Evolutionary conservation across 2,797 vertebrate species (phyloP).

Genomic region (Anguilla megastoma): DNA sequence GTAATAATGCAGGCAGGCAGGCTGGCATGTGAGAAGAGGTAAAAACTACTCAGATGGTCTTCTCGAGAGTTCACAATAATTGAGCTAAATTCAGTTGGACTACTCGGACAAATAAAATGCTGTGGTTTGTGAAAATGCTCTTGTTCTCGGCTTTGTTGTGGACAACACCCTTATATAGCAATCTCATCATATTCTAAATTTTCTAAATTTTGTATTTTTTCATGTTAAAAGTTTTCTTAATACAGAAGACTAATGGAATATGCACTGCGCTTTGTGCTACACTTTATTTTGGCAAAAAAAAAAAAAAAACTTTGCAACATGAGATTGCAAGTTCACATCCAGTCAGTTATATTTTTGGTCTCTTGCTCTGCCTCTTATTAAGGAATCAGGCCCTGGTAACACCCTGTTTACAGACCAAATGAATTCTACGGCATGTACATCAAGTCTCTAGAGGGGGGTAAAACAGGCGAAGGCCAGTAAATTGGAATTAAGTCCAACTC

Average conservation of each 20-base stretch:
- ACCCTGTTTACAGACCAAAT: conserved; percentile 69
- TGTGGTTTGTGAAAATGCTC: background rate
- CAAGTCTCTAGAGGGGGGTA: conserved; percentile 65
- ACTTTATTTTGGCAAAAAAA: background rate
- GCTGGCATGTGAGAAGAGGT: background rate
- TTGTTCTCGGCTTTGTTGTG: background rate
- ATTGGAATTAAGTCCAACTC: conserved; percentile 52
- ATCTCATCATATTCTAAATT: background rate
- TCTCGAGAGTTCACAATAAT: background rate
- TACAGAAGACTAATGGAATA: background rate
- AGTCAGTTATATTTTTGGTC: conserved; percentile 26
- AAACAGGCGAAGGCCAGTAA: conserved; percentile 26
- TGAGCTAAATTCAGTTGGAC: background rate
- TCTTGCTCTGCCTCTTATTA: conserved; percentile 48
- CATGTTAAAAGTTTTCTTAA: background rate
- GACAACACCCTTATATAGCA: background rate
- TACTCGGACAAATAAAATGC: background rate
- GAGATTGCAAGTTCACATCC: background rate
- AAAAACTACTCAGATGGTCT: background rate
- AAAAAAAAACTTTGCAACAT: background rate
- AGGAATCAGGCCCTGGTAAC: conserved; percentile 57
- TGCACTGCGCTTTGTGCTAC: too few species aligned
- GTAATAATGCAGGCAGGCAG: background rate
- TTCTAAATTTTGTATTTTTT: background rate
- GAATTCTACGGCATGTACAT: conserved; percentile 71